Base-by-base conservation (phyloP, 2,113 vertebrate species). In the Oreochromis aureus region DNA sequence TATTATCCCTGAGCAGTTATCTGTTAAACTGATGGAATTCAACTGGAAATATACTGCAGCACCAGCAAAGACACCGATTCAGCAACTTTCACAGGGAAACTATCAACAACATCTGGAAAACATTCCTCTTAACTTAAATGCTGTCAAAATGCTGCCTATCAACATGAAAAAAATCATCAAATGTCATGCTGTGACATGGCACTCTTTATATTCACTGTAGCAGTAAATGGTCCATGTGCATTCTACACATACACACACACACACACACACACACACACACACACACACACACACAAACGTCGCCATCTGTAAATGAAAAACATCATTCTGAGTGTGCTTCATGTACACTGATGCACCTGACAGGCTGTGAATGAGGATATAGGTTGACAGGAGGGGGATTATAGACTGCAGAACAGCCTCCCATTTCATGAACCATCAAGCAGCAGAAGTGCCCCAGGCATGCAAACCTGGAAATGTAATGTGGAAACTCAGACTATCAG, bases 361-460 rank as follows among this genome's bases (percentile, higher is more conserved):
- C 82, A 86, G 59, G 66, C 86, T 79, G 85, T 90, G 84, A 87
- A 71, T 81, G 69, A 86, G 53, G 80, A 90, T 87, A 85, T 85
- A 54, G 61, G 44, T 89, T 85, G 82, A 82, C 80, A 34, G 79
- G 82, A 46, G 51, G 83, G 46, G 86, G 88, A 93, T 92, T 94
- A 92, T 86, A 85, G 86, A 84, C 83, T 66, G 48, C 76, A 84
- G 81, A 22, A 87, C 83, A 90, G 84, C 89, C 93, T 93, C 80
- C 85, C 90, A 94, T 96, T 96, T 96, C 94, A 95, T 95, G 95
- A 96, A 90, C 92, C 96, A 95, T 95, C 93, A 93, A 94, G 86
- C 92, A 92, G 87, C 80, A 87, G 81, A 86, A 76, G 46, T 41
- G 32, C 58, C 81, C 30, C 2, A 6, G 81, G 81, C 78, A 39